Evolutionary conservation across 2,797 vertebrate genomes (phyloP).

Genomic region (Anguilla obscura): DNA sequence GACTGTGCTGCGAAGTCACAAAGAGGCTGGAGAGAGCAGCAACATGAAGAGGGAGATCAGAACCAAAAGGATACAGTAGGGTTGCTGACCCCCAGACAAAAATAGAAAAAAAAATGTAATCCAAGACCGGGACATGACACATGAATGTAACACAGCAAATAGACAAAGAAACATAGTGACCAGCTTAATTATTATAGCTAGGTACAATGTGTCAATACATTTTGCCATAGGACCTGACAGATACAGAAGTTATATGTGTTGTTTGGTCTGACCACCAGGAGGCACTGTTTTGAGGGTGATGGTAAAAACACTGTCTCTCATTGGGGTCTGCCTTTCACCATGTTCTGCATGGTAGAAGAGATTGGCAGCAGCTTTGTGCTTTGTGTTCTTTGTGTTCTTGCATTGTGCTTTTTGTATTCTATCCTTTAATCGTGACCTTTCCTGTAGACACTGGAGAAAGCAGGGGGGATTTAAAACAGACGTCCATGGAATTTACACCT

Average conservation of each 20-base stretch:
- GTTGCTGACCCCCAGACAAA: background rate
- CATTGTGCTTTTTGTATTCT: background rate
- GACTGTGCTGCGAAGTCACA: background rate
- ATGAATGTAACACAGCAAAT: background rate
- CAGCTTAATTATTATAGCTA: background rate
- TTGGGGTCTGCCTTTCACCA: background rate
- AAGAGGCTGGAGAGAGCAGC: background rate
- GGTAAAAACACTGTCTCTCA: background rate
- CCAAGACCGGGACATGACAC: background rate
- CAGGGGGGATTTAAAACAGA: background rate
- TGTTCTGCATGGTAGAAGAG: background rate
- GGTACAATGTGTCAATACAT: background rate
- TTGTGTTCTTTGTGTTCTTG: background rate
- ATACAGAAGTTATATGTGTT: background rate
- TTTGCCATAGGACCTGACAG: background rate
- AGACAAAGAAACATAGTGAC: background rate
- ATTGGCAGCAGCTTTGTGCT: background rate
- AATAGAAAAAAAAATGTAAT: background rate
- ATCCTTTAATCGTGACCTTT: background rate
- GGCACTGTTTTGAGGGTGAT: background rate
- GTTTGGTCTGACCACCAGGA: slow-evolving; percentile 1
- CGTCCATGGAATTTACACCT: background rate
- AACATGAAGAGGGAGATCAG: background rate
- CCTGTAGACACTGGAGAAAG: background rate
- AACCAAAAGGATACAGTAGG: background rate